Evolutionary conservation across 1,140 invertebrate genomes (phyloP).

Genomic region (Leptinotarsa texana): DNA sequence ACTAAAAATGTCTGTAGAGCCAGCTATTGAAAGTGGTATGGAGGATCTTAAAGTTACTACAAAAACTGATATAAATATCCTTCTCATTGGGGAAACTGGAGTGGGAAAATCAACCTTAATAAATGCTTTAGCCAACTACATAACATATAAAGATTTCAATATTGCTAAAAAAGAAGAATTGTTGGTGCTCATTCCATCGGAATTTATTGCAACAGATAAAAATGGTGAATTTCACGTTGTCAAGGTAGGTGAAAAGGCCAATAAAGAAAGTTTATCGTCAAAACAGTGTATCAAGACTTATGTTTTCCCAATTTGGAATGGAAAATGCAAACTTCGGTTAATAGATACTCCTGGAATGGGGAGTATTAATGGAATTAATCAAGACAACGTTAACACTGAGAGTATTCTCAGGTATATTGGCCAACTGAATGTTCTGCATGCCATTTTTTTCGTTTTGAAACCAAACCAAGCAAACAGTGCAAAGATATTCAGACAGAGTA

Average conservation of each 20-base stretch:
- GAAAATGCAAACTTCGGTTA: constrained; percentile 39
- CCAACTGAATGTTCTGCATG: constrained; percentile 44
- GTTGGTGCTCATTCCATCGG: constrained; percentile 43
- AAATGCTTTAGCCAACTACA: constrained; percentile 50
- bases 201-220: constrained; percentile 42
- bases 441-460: constrained; percentile 48
- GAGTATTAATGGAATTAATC: constrained; percentile 44
- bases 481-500: constrained; percentile 47
- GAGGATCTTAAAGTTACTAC: constrained; percentile 21
- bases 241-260: constrained; percentile 38
- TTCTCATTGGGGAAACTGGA: constrained; percentile 50
- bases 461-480: constrained; percentile 42
- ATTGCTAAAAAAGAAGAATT: constrained; percentile 38
- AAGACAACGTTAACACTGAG: constrained; percentile 49
- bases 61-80: constrained; percentile 46
- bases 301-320: constrained; percentile 40
- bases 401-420: constrained; percentile 47
- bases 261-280: constrained; percentile 44
- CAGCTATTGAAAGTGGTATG: not conserved
- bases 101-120: constrained; percentile 52
- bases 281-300: constrained; percentile 49
- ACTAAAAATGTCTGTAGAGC: not conserved
- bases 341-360: constrained; percentile 51
- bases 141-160: constrained; percentile 41
- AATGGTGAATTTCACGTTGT: constrained; percentile 33